These are phyloP conservation scores for Lutjanus argentimaculatus DNA, from an alignment of 2,797 vertebrate species.

Conservation along the genomic window DNA sequence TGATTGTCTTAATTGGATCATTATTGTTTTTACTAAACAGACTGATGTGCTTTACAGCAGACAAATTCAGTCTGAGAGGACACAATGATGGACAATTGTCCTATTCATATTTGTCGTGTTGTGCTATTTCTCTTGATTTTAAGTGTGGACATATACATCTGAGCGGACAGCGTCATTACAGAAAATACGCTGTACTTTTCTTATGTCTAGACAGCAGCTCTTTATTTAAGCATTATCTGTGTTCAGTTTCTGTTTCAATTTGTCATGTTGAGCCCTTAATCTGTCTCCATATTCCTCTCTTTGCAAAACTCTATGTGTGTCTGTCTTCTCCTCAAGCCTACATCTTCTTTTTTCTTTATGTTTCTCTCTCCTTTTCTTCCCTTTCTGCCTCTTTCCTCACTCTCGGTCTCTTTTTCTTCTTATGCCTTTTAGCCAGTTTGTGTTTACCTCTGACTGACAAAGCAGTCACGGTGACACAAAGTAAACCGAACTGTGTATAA, in stretches of 20 bases:
- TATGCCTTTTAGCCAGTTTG: conserved; percentile 40
- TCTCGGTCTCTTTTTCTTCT: not conserved
- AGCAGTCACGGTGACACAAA: conserved; percentile 40
- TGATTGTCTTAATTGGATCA: not conserved
- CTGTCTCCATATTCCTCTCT: conserved; percentile 20
- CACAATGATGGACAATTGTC: not conserved
- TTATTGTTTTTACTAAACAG: not conserved
- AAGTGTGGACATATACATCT: not conserved
- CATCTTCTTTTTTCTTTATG: not conserved
- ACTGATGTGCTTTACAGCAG: not conserved
- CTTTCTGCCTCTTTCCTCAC: conserved; percentile 8
- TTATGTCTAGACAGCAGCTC: conserved; percentile 30
- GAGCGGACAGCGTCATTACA: not conserved
- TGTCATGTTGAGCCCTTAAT: conserved; percentile 7
- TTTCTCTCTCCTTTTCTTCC: conserved; percentile 12
- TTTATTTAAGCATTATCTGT: conserved; percentile 16
- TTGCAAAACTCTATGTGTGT: not conserved
- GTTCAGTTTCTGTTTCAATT: conserved; percentile 27
- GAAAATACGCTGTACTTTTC: conserved; percentile 11
- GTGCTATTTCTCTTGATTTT: not conserved
- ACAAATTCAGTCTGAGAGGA: not conserved
- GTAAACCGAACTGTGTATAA: conserved; percentile 34
- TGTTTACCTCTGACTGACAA: conserved; percentile 46
- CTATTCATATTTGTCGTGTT: not conserved
- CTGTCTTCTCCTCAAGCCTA: not conserved